phyloP scores from a whole-genome alignment of 23 tunicate species.

The Ascidia mentula region DNA sequence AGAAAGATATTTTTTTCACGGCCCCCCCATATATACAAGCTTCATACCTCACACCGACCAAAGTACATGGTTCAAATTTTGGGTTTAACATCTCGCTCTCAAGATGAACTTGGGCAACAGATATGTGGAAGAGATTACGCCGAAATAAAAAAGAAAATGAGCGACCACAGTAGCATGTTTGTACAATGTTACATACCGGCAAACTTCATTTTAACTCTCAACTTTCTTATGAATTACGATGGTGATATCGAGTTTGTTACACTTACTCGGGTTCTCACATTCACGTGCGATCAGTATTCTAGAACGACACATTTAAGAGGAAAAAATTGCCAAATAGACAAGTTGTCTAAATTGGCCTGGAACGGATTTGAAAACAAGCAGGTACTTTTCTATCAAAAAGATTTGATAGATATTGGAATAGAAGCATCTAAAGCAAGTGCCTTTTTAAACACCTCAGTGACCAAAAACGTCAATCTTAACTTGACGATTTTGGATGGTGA shows the following conservation, averaged over 20 bases:
- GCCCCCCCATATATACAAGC: background rate
- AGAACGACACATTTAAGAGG: background rate
- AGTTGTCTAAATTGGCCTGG: background rate
- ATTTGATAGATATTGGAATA: background rate
- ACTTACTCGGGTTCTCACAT: background rate
- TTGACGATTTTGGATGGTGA: background rate
- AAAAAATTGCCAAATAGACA: background rate
- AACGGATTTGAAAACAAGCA: background rate
- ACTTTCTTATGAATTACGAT: background rate
- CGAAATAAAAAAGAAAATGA: background rate
- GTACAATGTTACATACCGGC: background rate
- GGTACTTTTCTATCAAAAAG: background rate
- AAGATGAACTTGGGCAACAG: conserved; percentile 1
- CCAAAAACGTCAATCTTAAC: background rate
- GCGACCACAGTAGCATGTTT: background rate
- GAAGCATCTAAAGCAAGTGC: background rate
- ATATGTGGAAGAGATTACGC: background rate
- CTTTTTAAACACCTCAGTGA: background rate
- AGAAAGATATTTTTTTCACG: background rate
- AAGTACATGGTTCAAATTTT: background rate
- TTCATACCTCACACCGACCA: background rate
- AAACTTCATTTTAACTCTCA: background rate
- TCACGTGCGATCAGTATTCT: background rate
- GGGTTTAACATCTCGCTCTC: background rate
- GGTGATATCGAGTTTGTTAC: background rate